A percentile compares a stretch with the other conserved stretches of the same genome.
phyloP scores from a whole-genome alignment of 2,888 invertebrate genomes.

The Microchrysa polita region DNA sequence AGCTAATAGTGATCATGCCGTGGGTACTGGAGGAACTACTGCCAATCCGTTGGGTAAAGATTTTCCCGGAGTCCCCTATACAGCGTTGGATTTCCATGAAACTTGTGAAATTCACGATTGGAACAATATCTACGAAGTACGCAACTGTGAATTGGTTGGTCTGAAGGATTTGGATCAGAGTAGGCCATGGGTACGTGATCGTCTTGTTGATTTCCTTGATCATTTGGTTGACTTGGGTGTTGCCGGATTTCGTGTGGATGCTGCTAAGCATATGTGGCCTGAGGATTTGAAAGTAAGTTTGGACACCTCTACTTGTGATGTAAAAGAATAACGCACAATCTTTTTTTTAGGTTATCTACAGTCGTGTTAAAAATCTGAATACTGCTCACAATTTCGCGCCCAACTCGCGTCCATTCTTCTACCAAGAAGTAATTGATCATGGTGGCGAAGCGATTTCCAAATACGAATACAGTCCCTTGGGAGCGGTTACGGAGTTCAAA shows the following conservation, averaged over 20 bases:
- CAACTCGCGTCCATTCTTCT: conserved; percentile 74
- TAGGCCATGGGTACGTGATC: conserved; percentile 70
- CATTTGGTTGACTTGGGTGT: conserved; percentile 72
- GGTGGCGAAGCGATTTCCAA: conserved; percentile 63
- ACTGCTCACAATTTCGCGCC: conserved; percentile 71
- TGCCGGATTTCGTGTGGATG: conserved; percentile 85
- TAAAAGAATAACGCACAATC: no score
- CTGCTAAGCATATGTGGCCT: conserved; percentile 83
- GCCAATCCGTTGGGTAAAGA: conserved; percentile 66
- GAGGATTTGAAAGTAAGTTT: conserved; percentile 68
- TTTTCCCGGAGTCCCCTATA: conserved; percentile 75
- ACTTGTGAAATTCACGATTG: conserved; percentile 74
- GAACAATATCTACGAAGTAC: conserved; percentile 71
- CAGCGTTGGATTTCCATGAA: conserved; percentile 74
- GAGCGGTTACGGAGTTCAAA: conserved; percentile 82
- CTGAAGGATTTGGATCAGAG: conserved; percentile 81
- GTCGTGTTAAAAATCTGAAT: conserved; percentile 70
- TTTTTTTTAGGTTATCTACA: conserved; percentile 67
- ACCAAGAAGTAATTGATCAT: conserved; percentile 82
- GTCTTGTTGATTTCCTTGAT: conserved; percentile 65
- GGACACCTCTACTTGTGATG: not conserved
- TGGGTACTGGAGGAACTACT: conserved; percentile 73
- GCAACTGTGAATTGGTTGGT: conserved; percentile 76
- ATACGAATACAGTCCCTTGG: conserved; percentile 67
- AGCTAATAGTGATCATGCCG: conserved; percentile 56